Evolutionary conservation across 2,888 invertebrate species (phyloP).

Genomic region (Sphinx pinastri): DNA sequence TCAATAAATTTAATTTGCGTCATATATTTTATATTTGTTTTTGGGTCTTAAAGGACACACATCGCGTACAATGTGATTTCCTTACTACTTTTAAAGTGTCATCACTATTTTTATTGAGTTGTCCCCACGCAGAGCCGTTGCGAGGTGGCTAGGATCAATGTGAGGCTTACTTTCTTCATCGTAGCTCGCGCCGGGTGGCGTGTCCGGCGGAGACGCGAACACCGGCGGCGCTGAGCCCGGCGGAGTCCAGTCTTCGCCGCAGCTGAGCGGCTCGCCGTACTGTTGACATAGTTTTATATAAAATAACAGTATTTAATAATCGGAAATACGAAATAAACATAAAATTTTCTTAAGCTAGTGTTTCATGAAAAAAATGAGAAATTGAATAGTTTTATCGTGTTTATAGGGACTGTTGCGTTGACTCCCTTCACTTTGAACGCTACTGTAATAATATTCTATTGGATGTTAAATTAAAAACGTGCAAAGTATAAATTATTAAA

Average conservation of each 20-base stretch:
- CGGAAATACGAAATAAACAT: no score
- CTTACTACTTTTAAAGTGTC: no score
- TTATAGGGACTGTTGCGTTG: no score
- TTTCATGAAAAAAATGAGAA: no score
- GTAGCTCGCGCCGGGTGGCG: constrained; percentile 54
- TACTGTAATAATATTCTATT: no score
- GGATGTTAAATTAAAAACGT: no score
- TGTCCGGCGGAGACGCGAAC: constrained; percentile 88
- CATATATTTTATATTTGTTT: not conserved
- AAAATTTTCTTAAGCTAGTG: not conserved
- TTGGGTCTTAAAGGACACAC: no score
- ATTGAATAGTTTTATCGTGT: no score
- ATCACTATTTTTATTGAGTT: not conserved
- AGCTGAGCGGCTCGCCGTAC: constrained; percentile 89
- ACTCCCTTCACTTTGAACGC: no score
- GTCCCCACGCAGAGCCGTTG: constrained; percentile 10
- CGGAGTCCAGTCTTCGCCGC: constrained; percentile 87
- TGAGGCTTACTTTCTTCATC: constrained; percentile 66
- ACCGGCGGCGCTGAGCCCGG: constrained; percentile 90
- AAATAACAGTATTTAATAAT: not conserved
- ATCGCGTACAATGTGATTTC: no score
- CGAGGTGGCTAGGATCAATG: not conserved
- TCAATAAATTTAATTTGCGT: not conserved
- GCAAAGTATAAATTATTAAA: no score
- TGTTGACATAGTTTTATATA: constrained; percentile 37